A percentile compares a stretch with the other conserved stretches of the same genome.
These are phyloP conservation scores for Cyprinodon variegatus DNA, from an alignment of 2,113 vertebrate species.

Conservation along the genomic window DNA sequence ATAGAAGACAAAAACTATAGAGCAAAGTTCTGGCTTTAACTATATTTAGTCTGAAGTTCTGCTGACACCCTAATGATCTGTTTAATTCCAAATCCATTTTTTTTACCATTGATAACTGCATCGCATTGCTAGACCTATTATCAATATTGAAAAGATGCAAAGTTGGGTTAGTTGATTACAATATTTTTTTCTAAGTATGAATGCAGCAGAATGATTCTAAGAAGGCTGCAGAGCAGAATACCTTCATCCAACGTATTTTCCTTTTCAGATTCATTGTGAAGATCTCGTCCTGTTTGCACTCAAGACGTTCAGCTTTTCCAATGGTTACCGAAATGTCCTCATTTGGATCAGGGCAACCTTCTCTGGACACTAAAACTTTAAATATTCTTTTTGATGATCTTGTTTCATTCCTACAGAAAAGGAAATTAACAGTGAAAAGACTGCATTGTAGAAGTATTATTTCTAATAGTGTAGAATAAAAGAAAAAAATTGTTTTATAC, in stretches of 20 bases:
- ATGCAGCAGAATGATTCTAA: neutral
- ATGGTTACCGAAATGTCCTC: neutral
- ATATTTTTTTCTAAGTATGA: no score
- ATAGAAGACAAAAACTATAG: neutral
- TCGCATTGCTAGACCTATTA: no score
- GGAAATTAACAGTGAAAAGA: neutral
- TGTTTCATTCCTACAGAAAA: slow-evolving; percentile 4
- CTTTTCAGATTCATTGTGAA: slow-evolving; percentile 11
- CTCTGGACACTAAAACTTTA: slow-evolving; percentile 51
- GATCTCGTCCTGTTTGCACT: slow-evolving; percentile 57
- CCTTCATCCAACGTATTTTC: slow-evolving; percentile 72
- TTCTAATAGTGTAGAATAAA: neutral
- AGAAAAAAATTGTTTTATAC: slow-evolving; percentile 27
- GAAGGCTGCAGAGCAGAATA: slow-evolving; percentile 10
- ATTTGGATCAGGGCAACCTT: slow-evolving; percentile 38
- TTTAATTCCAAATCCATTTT: no score
- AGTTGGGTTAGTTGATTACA: neutral
- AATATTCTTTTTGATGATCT: neutral
- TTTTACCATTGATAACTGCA: no score
- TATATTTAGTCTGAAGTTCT: neutral
- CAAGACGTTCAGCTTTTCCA: neutral
- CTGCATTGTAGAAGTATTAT: neutral
- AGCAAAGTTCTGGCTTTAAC: neutral
- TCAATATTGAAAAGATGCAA: neutral
- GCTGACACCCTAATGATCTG: neutral